Conservation (phyloP, 1,140 invertebrate species). For the Pantala flavescens region DNA sequence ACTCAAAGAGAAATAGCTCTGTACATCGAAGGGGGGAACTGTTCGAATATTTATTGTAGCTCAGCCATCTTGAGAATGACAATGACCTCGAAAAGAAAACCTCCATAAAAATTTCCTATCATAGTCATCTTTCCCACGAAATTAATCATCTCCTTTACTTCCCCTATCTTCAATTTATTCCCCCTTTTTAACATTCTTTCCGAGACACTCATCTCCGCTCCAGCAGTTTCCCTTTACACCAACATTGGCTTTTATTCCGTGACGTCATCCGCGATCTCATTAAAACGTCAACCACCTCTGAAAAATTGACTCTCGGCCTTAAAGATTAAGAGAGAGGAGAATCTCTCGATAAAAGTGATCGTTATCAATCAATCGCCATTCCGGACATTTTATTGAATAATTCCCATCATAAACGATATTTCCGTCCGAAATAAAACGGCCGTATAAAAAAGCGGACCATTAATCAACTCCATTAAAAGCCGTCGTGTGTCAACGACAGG, state of each 20-base stretch:
- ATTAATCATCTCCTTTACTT: too few species aligned
- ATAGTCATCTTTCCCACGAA: too few species aligned
- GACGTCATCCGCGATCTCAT: neutral
- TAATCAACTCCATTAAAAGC: neutral
- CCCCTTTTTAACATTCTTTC: too few species aligned
- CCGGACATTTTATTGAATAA: neutral
- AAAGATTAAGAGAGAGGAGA: neutral
- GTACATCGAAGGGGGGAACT: too few species aligned
- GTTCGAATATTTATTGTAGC: too few species aligned
- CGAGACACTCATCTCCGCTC: neutral
- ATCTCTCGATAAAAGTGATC: constrained; percentile 7
- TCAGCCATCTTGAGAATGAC: too few species aligned
- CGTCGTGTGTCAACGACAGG: too few species aligned
- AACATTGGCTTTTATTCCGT: neutral
- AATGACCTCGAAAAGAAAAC: too few species aligned
- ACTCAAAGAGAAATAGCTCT: too few species aligned
- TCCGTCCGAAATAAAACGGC: neutral
- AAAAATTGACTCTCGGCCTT: neutral
- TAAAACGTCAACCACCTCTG: neutral
- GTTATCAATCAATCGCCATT: neutral
- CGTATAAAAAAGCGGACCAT: neutral
- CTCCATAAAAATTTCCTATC: too few species aligned
- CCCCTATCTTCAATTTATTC: too few species aligned
- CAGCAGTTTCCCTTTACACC: neutral
- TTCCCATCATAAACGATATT: neutral